phyloP scores from a whole-genome alignment of 2,113 vertebrate species.

The Laticauda colubrina region DNA sequence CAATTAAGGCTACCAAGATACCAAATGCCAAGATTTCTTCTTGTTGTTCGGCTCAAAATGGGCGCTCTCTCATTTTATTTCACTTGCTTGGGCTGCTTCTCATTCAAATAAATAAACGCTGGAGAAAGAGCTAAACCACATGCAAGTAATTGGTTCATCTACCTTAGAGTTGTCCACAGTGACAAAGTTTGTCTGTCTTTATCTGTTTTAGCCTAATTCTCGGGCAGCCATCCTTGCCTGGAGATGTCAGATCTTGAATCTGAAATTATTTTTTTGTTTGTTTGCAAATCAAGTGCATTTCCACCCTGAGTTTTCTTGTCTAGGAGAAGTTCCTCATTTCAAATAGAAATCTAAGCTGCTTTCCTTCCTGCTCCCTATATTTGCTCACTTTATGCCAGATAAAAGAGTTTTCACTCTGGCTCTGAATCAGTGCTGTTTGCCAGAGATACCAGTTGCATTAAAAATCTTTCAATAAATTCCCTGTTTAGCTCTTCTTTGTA shows the following conservation, averaged over 20 bases:
- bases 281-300: not conserved
- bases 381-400: not conserved
- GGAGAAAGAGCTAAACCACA: not conserved
- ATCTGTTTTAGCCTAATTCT: not conserved
- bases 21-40: not conserved
- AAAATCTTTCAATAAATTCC: not conserved
- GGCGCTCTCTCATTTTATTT: not conserved
- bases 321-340: not conserved
- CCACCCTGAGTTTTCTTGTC: not conserved
- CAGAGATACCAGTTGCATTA: not conserved
- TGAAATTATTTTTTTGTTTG: not conserved
- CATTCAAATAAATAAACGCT: not conserved
- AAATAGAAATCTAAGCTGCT: not conserved
- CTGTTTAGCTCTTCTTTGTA: not conserved
- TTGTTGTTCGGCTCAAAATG: not conserved
- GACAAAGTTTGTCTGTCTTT: not conserved
- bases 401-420: not conserved
- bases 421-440: not conserved
- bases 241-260: not conserved
- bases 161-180: not conserved
- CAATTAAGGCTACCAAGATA: not conserved
- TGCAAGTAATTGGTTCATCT: not conserved
- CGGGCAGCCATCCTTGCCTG: not conserved
- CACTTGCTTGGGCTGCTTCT: not conserved
- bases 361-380: not conserved